Evolutionary conservation across 2,113 vertebrate genomes (phyloP).

Genomic region (Oceanites oceanicus): DNA sequence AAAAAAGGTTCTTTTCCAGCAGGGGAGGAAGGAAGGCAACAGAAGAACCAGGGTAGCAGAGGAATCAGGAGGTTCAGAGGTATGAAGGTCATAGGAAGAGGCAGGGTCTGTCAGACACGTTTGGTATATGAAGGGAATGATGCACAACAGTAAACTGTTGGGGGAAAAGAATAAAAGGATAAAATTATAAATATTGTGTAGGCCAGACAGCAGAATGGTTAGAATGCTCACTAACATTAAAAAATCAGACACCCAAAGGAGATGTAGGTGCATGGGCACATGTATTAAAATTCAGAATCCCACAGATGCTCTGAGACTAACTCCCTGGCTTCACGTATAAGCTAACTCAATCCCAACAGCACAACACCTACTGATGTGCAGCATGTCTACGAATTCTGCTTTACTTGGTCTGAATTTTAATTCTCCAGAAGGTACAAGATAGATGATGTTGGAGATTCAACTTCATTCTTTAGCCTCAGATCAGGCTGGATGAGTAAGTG

Average conservation of each 20-base stretch:
- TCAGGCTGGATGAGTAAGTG: neutral
- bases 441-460: neutral
- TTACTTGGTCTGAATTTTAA: neutral
- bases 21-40: constrained; percentile 40
- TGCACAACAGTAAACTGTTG: constrained; percentile 92
- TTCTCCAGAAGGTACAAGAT: neutral
- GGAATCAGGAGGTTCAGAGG: constrained; percentile 60
- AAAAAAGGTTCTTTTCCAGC: constrained; percentile 28
- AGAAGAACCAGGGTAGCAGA: constrained; percentile 56
- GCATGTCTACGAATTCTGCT: neutral
- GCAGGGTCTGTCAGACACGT: constrained; percentile 77
- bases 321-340: neutral
- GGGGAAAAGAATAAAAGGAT: constrained; percentile 66
- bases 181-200: constrained; percentile 6
- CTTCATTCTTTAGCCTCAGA: neutral
- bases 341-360: neutral
- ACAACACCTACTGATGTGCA: neutral
- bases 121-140: constrained; percentile 87
- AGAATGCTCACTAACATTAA: neutral
- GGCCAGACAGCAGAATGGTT: neutral
- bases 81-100: constrained; percentile 64
- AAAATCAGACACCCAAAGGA: neutral
- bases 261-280: neutral
- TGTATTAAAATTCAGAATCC: neutral
- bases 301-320: neutral